Conservation (phyloP, 1,140 invertebrate species). For the Stratiolaelaps scimitus region DNA sequence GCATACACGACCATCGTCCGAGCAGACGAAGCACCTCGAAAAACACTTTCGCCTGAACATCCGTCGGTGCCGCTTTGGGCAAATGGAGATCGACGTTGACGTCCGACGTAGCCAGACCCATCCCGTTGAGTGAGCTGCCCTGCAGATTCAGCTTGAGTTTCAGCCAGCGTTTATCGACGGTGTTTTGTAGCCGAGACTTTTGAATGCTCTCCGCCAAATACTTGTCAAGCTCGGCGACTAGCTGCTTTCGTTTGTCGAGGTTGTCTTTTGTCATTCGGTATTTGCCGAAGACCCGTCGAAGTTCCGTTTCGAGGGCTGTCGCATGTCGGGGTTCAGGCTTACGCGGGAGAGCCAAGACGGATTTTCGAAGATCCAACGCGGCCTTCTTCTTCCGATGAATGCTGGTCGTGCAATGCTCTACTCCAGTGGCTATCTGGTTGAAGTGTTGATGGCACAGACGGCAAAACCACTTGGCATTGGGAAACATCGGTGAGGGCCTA, state of each 20-base stretch:
- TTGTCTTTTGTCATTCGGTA: conserved; percentile 2
- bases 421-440: background rate
- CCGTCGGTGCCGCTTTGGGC: background rate
- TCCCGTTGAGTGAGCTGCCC: background rate
- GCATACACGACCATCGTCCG: background rate
- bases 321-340: background rate
- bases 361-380: conserved; percentile 24
- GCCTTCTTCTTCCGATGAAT: background rate
- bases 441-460: conserved; percentile 19
- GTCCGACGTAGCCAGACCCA: conserved; percentile 7
- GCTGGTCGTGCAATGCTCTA: background rate
- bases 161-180: background rate
- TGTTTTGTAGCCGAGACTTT: background rate
- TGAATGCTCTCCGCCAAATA: background rate
- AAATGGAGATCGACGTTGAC: conserved; percentile 13
- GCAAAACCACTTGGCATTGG: conserved; percentile 26
- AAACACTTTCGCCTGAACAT: conserved; percentile 21
- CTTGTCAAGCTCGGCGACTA: background rate
- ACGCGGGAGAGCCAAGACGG: conserved; percentile 1
- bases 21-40: background rate
- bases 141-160: background rate
- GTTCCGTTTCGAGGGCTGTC: background rate
- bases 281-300: background rate
- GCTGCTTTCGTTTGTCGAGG: background rate
- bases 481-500: conserved; percentile 13